A percentile compares a stretch with the other conserved stretches of the same genome.
These are phyloP conservation scores for Mythimna lalbum DNA, from an alignment of 2,888 invertebrate species.

Conservation along the genomic window DNA sequence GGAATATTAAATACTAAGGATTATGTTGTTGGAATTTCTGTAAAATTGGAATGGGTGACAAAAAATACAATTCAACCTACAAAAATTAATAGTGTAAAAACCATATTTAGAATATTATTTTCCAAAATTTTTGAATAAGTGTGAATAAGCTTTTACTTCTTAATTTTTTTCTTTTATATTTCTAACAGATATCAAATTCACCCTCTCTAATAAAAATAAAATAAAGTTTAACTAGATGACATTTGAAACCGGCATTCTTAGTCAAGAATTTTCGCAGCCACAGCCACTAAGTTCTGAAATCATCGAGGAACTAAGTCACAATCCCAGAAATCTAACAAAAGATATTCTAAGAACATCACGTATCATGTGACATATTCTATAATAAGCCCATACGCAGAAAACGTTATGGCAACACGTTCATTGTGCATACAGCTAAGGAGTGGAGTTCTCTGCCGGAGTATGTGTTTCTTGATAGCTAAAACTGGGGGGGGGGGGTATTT, in stretches of 20 bases:
- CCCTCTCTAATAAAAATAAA: background rate
- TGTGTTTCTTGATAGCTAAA: too few species aligned
- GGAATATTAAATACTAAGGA: too few species aligned
- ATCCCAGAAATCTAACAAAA: conserved; percentile 1
- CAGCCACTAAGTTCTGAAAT: background rate
- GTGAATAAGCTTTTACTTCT: too few species aligned
- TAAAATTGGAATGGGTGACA: background rate
- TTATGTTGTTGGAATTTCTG: background rate
- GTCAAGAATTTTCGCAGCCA: background rate
- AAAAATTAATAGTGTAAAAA: too few species aligned
- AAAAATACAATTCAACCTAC: background rate
- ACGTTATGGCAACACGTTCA: too few species aligned
- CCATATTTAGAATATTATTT: too few species aligned
- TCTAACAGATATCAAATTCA: too few species aligned
- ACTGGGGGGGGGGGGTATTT: too few species aligned
- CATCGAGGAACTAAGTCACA: background rate
- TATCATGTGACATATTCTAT: background rate
- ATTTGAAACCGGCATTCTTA: background rate
- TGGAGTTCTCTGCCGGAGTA: too few species aligned
- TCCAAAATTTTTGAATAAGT: too few species aligned
- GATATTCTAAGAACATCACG: conserved; percentile 6
- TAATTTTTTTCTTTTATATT: too few species aligned
- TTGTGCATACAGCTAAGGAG: too few species aligned
- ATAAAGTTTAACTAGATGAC: background rate
- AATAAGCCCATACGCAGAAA: background rate